Base-by-base conservation (phyloP, 2,113 vertebrate genomes). In the Arothron firmamentum region DNA sequence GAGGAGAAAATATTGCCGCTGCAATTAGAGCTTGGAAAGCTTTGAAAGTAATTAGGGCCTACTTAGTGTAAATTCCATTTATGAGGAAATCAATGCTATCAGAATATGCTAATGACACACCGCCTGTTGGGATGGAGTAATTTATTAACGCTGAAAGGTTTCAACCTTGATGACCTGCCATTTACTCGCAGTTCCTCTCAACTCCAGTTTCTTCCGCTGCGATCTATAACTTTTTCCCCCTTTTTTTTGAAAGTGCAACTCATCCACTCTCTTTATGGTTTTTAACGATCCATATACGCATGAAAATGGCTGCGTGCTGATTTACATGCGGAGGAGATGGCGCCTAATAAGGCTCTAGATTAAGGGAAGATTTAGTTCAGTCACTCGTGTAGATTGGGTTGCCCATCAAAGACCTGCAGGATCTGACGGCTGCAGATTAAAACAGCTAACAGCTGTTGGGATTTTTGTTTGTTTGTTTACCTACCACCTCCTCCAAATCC, bases 311-410 rank as follows among this genome's bases (percentile, higher is more conserved):
- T 85, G 86, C 88, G 68, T 69, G 81, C 88, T 92, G 91, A 93
- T 94, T 94, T 93, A 89, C 92, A 94, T 94, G 93, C 91, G 88
- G 88, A 81, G 85, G 82, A 90, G 87, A 75, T 81, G 88, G 85
- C 82, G 88, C 90, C 91, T 93, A 94, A 94, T 92, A 93, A 93
- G 90, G 90, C 86, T 89, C 80, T 77, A 95, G 92, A 95, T 94
- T 94, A 88, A 82, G 86, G 90, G 87, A 92, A 92, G 91, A 93
- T 93, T 92, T 94, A 94, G 93, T 91, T 92, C 93, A 94, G 92
- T 91, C 91, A 86, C 89, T 94, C 91, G 89, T 92, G 90, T 88
- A 90, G 92, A 92, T 91, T 90, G 88, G 81, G 83, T 85, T 87
- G 89, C 88, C 89, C 90, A 93, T 94, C 91, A 93, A 93, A 93